These are phyloP conservation scores for Acrobasis consociella DNA, from an alignment of 2,888 invertebrate genomes.

Conservation along the genomic window DNA sequence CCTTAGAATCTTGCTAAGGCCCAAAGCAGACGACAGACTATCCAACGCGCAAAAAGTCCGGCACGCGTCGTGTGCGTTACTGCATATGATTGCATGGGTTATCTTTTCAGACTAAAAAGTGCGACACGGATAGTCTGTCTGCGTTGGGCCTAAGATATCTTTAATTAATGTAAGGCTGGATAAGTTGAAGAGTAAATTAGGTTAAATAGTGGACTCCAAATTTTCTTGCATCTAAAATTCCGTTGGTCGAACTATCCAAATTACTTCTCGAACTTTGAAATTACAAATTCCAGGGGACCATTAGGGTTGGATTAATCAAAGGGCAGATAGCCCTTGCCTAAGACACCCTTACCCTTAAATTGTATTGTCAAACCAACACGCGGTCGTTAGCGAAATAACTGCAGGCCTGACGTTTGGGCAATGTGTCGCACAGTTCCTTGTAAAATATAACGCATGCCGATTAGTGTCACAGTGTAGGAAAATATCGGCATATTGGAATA, in stretches of 20 bases:
- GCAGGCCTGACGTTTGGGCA: conserved; percentile 37
- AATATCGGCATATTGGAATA: too few species aligned
- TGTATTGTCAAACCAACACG: conserved; percentile 70
- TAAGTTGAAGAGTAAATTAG: background rate
- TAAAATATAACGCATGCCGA: conserved; percentile 26
- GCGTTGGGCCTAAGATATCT: too few species aligned
- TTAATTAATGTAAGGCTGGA: too few species aligned
- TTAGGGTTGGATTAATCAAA: conserved; percentile 69
- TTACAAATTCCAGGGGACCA: conserved; percentile 62
- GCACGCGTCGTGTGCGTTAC: too few species aligned
- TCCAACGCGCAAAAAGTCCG: too few species aligned
- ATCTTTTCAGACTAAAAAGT: too few species aligned
- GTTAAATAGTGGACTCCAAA: conserved; percentile 1
- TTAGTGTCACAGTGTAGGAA: conserved; percentile 32
- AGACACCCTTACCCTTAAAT: conserved; percentile 60
- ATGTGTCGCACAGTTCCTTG: conserved; percentile 34
- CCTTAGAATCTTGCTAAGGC: too few species aligned
- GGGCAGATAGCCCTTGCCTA: conserved; percentile 58
- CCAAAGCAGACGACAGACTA: too few species aligned
- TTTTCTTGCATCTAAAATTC: conserved; percentile 14
- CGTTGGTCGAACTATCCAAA: conserved; percentile 48
- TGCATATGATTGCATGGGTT: too few species aligned
- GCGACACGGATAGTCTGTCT: too few species aligned
- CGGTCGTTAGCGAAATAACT: conserved; percentile 51
- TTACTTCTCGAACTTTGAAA: conserved; percentile 53